phyloP scores from a whole-genome alignment of 2,113 vertebrate species.

The Melanerpes formicivorus region DNA sequence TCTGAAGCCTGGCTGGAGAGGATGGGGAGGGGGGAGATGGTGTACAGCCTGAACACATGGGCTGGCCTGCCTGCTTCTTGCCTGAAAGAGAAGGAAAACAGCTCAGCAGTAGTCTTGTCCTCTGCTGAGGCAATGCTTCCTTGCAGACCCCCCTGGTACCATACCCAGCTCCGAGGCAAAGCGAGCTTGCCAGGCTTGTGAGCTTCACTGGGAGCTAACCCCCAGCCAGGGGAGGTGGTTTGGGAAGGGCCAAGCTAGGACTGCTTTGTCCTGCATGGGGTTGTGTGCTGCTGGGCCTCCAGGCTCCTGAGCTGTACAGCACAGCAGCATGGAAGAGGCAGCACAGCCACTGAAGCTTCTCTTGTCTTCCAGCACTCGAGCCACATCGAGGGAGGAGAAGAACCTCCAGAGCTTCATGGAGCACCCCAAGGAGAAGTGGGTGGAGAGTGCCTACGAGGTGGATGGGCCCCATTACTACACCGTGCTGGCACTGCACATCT shows the following conservation, averaged over 20 bases:
- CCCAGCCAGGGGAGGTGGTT: not conserved
- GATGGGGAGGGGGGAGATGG: not conserved
- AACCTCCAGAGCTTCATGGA: constrained; percentile 97
- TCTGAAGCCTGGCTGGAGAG: not conserved
- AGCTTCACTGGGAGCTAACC: not conserved
- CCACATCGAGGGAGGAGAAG: constrained; percentile 95
- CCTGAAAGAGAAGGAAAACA: not conserved
- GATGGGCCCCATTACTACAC: constrained; percentile 96
- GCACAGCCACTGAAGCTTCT: not conserved
- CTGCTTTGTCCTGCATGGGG: not conserved
- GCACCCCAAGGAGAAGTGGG: constrained; percentile 95
- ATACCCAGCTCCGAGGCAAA: not conserved
- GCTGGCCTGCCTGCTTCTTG: not conserved
- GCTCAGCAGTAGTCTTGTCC: not conserved
- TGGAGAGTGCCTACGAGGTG: constrained; percentile 94
- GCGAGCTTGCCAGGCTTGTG: not conserved
- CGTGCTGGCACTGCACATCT: constrained; percentile 90
- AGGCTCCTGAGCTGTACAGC: not conserved
- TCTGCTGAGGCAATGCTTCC: not conserved
- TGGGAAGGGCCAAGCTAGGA: not conserved
- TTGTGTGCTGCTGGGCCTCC: not conserved
- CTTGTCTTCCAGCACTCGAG: constrained; percentile 85
- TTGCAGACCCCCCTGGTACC: not conserved
- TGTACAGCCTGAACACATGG: not conserved
- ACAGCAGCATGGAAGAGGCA: accelerated